Conservation (phyloP, 2,113 vertebrate species). For the Osmerus eperlanus region DNA sequence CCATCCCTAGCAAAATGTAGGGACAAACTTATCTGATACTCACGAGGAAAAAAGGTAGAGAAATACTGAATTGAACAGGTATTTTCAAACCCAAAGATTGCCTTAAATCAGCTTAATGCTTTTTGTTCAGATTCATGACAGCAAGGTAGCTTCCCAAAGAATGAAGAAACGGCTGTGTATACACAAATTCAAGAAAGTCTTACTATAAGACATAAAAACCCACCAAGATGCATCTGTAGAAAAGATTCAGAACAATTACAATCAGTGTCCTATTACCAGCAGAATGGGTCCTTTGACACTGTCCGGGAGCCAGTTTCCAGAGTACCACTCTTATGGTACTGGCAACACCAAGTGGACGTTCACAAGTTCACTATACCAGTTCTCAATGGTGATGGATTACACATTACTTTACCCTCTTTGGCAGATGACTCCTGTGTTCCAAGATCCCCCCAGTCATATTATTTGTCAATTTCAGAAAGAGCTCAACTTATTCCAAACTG, state of each 20-base stretch:
- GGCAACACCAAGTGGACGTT: slow-evolving; percentile 55
- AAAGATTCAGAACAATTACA: slow-evolving; percentile 67
- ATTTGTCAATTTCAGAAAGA: slow-evolving; percentile 53
- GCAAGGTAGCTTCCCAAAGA: slow-evolving; percentile 69
- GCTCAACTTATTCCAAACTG: slow-evolving; percentile 43
- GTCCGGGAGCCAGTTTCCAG: slow-evolving; percentile 50
- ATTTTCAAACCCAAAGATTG: slow-evolving; percentile 63
- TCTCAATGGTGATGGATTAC: slow-evolving; percentile 33
- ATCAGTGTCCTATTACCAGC: slow-evolving; percentile 75
- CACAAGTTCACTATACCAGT: slow-evolving; percentile 36
- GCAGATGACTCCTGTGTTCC: slow-evolving; percentile 59
- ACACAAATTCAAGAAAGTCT: slow-evolving; percentile 81
- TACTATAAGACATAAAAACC: slow-evolving; percentile 83
- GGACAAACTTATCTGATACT: slow-evolving; percentile 44
- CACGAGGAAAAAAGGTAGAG: slow-evolving; percentile 23
- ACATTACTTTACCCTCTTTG: slow-evolving; percentile 52
- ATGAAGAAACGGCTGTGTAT: slow-evolving; percentile 73
- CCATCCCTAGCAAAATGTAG: slow-evolving; percentile 52
- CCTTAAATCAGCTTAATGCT: slow-evolving; percentile 63
- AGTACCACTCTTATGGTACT: slow-evolving; percentile 54
- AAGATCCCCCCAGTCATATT: slow-evolving; percentile 48
- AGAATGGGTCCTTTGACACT: slow-evolving; percentile 50
- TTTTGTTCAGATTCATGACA: slow-evolving; percentile 54
- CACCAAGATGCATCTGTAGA: slow-evolving; percentile 66
- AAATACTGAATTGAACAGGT: slow-evolving; percentile 70